Evolutionary conservation across 2,888 invertebrate genomes (phyloP).

Genomic region (Zygaena filipendulae): DNA sequence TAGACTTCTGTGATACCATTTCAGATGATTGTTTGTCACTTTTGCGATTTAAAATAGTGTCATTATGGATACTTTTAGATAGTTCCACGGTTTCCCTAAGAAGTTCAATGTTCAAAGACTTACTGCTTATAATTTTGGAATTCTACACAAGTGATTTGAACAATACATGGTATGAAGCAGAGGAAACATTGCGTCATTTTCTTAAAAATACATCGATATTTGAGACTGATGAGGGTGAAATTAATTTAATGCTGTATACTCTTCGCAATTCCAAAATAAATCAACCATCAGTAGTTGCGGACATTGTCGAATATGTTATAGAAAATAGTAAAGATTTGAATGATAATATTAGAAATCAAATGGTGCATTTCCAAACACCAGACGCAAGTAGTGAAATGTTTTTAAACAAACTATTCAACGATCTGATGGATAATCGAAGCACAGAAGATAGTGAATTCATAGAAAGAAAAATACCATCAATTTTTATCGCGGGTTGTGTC

Average conservation of each 20-base stretch:
- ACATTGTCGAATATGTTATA: conserved; percentile 44
- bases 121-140: conserved; percentile 66
- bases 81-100: conserved; percentile 61
- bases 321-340: conserved; percentile 36
- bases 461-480: conserved; percentile 48
- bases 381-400: conserved; percentile 34
- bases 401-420: conserved; percentile 43
- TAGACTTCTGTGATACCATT: conserved; percentile 39
- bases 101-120: conserved; percentile 61
- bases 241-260: conserved; percentile 73
- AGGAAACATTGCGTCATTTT: conserved; percentile 63
- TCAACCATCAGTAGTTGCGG: conserved; percentile 37
- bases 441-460: conserved; percentile 39
- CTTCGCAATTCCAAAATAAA: conserved; percentile 40
- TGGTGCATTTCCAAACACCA: conserved; percentile 42
- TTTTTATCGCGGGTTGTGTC: conserved; percentile 51
- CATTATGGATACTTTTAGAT: conserved; percentile 51
- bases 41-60: conserved; percentile 56
- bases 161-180: conserved; percentile 58
- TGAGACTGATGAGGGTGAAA: conserved; percentile 71
- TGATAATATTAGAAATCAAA: conserved; percentile 38
- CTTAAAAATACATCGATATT: conserved; percentile 74
- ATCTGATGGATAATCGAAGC: conserved; percentile 40
- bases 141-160: conserved; percentile 52
- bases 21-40: conserved; percentile 30